phyloP scores from a whole-genome alignment of 1,140 invertebrate genomes.

The Lepidurus apus region DNA sequence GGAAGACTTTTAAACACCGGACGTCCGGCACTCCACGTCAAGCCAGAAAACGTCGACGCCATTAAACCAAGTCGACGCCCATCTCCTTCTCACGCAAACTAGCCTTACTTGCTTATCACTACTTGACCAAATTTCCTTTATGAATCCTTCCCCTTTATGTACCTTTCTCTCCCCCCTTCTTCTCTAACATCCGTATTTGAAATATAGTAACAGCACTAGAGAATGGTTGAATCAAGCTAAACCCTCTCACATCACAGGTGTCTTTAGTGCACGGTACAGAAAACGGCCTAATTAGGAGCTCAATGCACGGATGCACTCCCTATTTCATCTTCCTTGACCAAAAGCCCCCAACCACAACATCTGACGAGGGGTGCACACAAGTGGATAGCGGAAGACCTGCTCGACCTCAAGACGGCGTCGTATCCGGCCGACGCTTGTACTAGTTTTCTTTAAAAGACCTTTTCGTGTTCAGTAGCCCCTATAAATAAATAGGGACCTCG shows the following conservation, averaged over 20 bases:
- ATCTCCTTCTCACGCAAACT: constrained; percentile 15
- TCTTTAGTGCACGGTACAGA: background rate
- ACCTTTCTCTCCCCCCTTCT: background rate
- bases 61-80: constrained; percentile 17
- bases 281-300: background rate
- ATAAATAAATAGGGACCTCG: background rate
- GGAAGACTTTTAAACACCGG: constrained; percentile 1
- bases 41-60: background rate
- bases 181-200: background rate
- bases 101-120: constrained; percentile 4
- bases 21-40: background rate
- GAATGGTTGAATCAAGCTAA: background rate
- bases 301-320: constrained; percentile 1
- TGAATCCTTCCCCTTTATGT: background rate
- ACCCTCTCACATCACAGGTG: background rate
- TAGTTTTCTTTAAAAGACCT: background rate
- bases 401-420: constrained; percentile 12
- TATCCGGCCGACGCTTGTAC: constrained; percentile 12
- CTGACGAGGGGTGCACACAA: background rate
- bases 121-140: constrained; percentile 4
- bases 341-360: background rate
- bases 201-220: background rate
- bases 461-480: background rate
- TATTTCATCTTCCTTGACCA: background rate
- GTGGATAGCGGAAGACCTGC: background rate